Base-by-base conservation (phyloP, 2,888 invertebrate species). In the Homarus gammarus region DNA sequence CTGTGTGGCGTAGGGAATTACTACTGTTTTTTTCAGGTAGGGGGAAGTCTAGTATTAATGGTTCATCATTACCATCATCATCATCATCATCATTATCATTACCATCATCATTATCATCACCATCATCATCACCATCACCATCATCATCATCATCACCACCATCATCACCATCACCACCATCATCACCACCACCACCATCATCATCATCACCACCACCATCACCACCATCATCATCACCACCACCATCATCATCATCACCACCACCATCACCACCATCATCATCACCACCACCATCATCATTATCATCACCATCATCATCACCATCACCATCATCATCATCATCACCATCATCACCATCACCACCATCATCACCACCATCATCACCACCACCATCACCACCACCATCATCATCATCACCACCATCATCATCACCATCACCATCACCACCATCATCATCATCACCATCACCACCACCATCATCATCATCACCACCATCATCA, bases 301-400 rank as follows among this genome's bases (percentile, higher is more conserved):
- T n/a, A n/a, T n/a, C n/a, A n/a, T n/a, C 56, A 56, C 56, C 56
- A 56, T 12, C 56, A 56, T 12, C 56, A 56, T 56, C 56, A 56
- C 56, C 56, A 56, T 18, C 56, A 56, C 15, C 56, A 56, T 56
- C 56, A 56, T 18, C 56, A 56, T 18, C 56, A 56, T 56, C 56
- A n/a, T n/a, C 56, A 56, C 56, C 56, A n/a, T n/a, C 56, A 56
- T 12, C 56, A 56, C n/a, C 27, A 70, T 70, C 70, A 70, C 27
- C 27, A 70, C 70, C 27, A 70, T 10, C 15, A 27, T 18, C n/a
- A n/a, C n/a, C n/a, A n/a, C n/a, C n/a, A n/a, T n/a, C n/a, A n/a
- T n/a, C n/a, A n/a, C n/a, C n/a, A n/a, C n/a, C n/a, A n/a, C n/a
- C n/a, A n/a, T n/a, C n/a, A n/a, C n/a, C n/a, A n/a, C n/a, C n/a